Conservation (phyloP, 2,888 invertebrate genomes). For the Eupithecia pulchellata region DNA sequence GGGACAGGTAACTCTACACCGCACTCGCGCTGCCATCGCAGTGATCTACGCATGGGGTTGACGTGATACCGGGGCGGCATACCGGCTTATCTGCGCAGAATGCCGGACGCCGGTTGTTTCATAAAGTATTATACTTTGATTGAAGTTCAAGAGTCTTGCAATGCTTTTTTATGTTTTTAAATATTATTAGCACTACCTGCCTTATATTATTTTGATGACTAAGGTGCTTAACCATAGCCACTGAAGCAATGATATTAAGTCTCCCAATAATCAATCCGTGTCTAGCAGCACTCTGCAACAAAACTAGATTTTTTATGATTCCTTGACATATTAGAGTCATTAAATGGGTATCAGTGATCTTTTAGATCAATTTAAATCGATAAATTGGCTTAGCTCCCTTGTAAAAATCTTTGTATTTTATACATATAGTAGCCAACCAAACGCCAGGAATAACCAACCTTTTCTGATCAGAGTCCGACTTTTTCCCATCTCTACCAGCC, state of each 20-base stretch:
- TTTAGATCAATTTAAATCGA: not conserved
- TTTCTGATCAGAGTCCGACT: not conserved
- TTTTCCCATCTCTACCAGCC: constrained; percentile 20
- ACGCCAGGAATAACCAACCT: not conserved
- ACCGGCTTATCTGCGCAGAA: not conserved
- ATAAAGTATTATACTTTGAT: not conserved
- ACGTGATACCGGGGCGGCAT: not conserved
- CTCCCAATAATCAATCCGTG: not conserved
- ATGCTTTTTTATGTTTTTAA: not conserved
- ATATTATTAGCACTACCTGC: too few species aligned
- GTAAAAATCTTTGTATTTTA: not conserved
- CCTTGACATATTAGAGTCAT: too few species aligned
- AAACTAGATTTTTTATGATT: not conserved
- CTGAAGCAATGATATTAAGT: not conserved
- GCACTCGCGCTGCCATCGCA: constrained; percentile 30
- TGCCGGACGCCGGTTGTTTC: too few species aligned
- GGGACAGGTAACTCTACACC: constrained; percentile 77
- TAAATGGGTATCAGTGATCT: not conserved
- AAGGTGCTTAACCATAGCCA: too few species aligned
- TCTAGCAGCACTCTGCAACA: not conserved
- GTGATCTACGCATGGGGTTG: constrained; percentile 21
- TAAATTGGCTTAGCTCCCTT: not conserved
- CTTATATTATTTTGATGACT: too few species aligned
- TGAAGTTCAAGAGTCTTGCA: not conserved
- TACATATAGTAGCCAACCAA: not conserved